phyloP scores from a whole-genome alignment of 2,797 vertebrate genomes.

The Rhinichthys osculus region DNA sequence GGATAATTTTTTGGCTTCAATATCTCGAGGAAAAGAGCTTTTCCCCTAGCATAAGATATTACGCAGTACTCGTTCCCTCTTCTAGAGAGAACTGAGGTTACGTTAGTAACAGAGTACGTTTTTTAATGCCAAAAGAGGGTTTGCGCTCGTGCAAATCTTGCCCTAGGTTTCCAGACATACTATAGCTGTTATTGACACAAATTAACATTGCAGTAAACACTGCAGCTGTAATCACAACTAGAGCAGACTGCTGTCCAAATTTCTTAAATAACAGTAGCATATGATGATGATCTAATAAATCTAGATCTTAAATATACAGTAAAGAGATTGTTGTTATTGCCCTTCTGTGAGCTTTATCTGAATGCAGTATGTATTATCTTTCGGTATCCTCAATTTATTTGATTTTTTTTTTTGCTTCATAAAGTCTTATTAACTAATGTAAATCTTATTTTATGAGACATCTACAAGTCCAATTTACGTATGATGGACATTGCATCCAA shows the following conservation, averaged over 20 bases:
- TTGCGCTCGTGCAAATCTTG: too few relatives aligned
- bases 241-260: slow-evolving; percentile 39
- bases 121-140: too few relatives aligned
- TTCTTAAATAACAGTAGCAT: slow-evolving; percentile 38
- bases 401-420: neutral
- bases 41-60: too few relatives aligned
- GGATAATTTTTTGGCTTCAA: too few relatives aligned
- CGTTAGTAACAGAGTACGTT: too few relatives aligned
- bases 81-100: too few relatives aligned
- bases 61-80: too few relatives aligned
- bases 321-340: slow-evolving; percentile 5
- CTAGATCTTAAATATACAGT: neutral
- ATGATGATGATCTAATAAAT: slow-evolving; percentile 40
- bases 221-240: slow-evolving; percentile 43
- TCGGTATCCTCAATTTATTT: neutral
- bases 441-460: neutral
- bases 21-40: too few relatives aligned
- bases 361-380: neutral
- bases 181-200: neutral
- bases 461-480: slow-evolving; percentile 1
- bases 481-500: neutral
- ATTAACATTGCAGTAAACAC: slow-evolving; percentile 35
- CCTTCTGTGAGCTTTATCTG: neutral
- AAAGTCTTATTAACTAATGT: neutral
- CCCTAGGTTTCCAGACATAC: neutral